phyloP scores from a whole-genome alignment of 2,113 vertebrate genomes.

The rabbit (Oryctolagus cuniculus) region mOryCun1.1 NC_091436.1:144305501-144306000 shows the following conservation, averaged over 20 bases:
- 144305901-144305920: not conserved
- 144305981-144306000: slow-evolving; percentile 11
- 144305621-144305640: not conserved
- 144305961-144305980: not conserved
- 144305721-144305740: slow-evolving; percentile 40
- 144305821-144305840: not conserved
- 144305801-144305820: not conserved
- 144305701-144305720: not conserved
- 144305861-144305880: not conserved
- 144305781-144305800: slow-evolving; percentile 47
- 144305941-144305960: not conserved
- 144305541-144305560: slow-evolving; percentile 48
- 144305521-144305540: slow-evolving; percentile 34
- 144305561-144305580: not conserved
- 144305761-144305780: slow-evolving; percentile 29
- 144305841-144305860: not conserved
- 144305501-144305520: not conserved
- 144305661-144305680: slow-evolving; percentile 34
- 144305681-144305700: slow-evolving; percentile 23
- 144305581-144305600: not conserved
- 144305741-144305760: slow-evolving; percentile 57
- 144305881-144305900: not conserved
- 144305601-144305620: not conserved
- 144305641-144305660: slow-evolving; percentile 40
- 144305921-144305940: not conserved